Evolutionary conservation across 2,797 vertebrate genomes (phyloP), one percentile per base, ranked within the genome.

Genomic region (Lithobates sylvaticus): DNA sequence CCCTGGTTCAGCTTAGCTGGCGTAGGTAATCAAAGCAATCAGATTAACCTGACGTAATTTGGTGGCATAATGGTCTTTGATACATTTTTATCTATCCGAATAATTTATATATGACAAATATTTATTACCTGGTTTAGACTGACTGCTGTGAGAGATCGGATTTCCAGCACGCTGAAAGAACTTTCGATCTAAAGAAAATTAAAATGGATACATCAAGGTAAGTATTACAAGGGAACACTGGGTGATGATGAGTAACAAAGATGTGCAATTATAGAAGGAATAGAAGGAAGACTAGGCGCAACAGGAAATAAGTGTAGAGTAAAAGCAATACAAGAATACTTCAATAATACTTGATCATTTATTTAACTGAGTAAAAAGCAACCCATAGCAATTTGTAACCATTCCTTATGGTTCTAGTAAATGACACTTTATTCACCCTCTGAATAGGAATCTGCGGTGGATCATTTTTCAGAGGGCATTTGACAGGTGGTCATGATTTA

Each of bases 111-210:
- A 27, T 58, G 44, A 50, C 27, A 54, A 34, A 76, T 32, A 76
- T 69, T 69, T 72, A 54, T 15, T 83, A 97, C 97, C 96, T 97
- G 97, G 89, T 95, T 94, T 79, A 97, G 96, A 87, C 94, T 93
- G 81, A 96, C 94, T 0, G 95, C 95, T 91, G 95, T 97, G 91
- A 97, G 96, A 64, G 96, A 93, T 81, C 96, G 94, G 89, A 98
- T 97, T 94, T 97, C 97, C 91, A 98, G 89, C 86, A 97, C 97
- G 91, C 97, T 98, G 93, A 97, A 97, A 8, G 97, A 96, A 86
- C 95, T 95, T 86, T 98, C 97, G 86, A 96, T 90, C 96, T 97
- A 90, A 50, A 88, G 88, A 67, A 13, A 85, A 16, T 44, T n/a
- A 36, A 16, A 29, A 68, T 18, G 6, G 15, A 79, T 27, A 39